Evolutionary conservation across 2,797 vertebrate genomes (phyloP), one percentile per base, ranked within the genome.

Genomic region (Urocyon cinereoargenteus): DNA sequence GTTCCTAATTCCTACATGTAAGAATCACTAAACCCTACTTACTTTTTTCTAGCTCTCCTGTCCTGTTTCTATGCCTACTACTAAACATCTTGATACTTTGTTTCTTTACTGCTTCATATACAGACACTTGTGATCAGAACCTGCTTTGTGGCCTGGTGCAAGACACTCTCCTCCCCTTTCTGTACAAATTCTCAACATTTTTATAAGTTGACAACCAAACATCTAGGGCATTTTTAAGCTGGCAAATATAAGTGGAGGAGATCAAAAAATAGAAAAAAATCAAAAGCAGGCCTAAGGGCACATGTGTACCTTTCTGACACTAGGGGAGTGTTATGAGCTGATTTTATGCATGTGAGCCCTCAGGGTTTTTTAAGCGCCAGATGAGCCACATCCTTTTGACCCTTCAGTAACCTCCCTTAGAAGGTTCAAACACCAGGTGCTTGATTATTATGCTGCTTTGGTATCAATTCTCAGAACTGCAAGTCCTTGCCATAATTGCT

Each of bases 341-440:
- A 78, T 36, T 86, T 36, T 93, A 15, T 57, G 3, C 28, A 49
- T 81, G 55, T 86, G 73, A 95, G 87, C 72, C 72, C 79, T 36
- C 53, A 31, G 68, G 66, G 82, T 61, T 85, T 96, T 84, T 70
- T 62, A 93, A 90, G 40, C 77, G 83, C 49, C 57, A 86, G 45
- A 86, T 78, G 51, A 91, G 11, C 68, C 78, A 49, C 55, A 49
- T 88, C 85, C 61, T 92, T 96, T 95, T 96, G 92, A 96, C 92
- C 92, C 72, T 90, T 96, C 49, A 10, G 3, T 83, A 92, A 96
- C 94, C 95, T 96, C 55, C 78, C 89, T 28, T 40, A 90, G 81
- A 90, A 95, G 40, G 82, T 86, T 91, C 91, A 68, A 85, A 91
- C 78, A 51, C 90, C 64, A 88, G 94, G 78, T 95, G 82, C 88